Percentiles rank a stretch among this genome's conserved stretches.
phyloP scores from a whole-genome alignment of 2,797 vertebrate genomes.

The Leuciscus waleckii region DNA sequence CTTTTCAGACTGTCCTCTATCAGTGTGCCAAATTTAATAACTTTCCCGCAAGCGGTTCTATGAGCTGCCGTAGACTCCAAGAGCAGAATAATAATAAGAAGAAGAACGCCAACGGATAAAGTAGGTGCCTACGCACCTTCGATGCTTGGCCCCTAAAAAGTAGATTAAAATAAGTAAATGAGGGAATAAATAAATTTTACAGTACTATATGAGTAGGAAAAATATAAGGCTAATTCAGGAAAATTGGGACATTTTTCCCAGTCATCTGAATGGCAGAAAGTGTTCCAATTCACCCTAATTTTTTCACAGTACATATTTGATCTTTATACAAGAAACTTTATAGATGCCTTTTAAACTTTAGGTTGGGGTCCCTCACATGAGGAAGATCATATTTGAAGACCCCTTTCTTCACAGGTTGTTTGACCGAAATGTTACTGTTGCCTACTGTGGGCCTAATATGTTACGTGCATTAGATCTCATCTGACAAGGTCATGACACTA shows the following conservation, averaged over 20 bases:
- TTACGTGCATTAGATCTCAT: not conserved
- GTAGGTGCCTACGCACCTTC: no score
- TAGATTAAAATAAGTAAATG: not conserved
- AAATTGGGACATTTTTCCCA: not conserved
- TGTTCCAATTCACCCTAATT: not conserved
- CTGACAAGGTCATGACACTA: not conserved
- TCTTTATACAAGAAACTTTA: not conserved
- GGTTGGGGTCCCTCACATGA: not conserved
- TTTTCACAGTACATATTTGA: not conserved
- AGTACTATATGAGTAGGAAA: not conserved
- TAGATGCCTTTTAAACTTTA: not conserved
- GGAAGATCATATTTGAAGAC: no score
- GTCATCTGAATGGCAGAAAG: not conserved
- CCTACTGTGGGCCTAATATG: not conserved
- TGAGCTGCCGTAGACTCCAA: no score
- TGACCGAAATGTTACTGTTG: not conserved
- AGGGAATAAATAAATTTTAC: not conserved
- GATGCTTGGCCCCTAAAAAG: not conserved
- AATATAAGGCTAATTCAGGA: not conserved
- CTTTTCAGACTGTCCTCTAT: no score
- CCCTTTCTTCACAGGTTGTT: not conserved
- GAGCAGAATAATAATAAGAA: no score
- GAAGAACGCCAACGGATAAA: no score
- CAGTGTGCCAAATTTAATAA: no score
- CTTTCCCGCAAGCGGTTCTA: no score